Evolutionary conservation across 2,797 vertebrate species (phyloP), one percentile per base, ranked within the genome.

Genomic region (Tadarida brasiliensis): DNA sequence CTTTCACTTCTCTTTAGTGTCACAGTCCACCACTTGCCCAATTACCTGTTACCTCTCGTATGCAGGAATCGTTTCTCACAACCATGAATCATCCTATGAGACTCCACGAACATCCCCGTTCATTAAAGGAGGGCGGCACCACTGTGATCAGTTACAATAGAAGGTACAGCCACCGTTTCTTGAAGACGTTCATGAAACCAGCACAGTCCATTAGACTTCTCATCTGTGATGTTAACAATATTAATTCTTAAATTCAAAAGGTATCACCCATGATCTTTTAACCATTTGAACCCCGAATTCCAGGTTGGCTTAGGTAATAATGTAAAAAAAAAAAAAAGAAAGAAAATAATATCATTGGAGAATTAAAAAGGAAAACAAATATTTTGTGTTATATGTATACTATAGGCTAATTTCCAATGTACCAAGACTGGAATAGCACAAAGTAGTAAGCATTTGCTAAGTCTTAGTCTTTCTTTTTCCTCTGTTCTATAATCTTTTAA

Each of bases 61-160:
- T 5, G 16, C 33, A 74, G 39, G 94, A 91, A 73, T 6, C 11
- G 91, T 89, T 44, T 78, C 33, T n/a, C 33, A 2, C 7, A 90
- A 51, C 11, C 47, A 87, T 91, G 51, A 77, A 56, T 92, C 82
- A 90, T 85, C 33, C 56, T 93, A 57, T 67, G 57, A 59, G 61
- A 86, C 56, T 90, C 59, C 51, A 4, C 33, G 68, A 68, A 28
- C 24, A 47, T 73, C 71, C 35, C 7, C 56, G 9, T 49, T 68
- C 61, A 39, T 73, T 77, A 65, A 93, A 16, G 30, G 10, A 39
- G 11, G 12, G 8, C 24, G 28, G 8, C 0, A 12, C n/a, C 87
- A 22, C n/a, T 83, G 35, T 22, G 12, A 19, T 81, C 28, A 68
- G 4, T 89, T 57, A 92, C 83, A 94, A 76, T 19, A 68, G 78